Evolutionary conservation across 2,797 vertebrate species (phyloP), one percentile per base, ranked within the genome.

Genomic region (Myripristis murdjan): DNA sequence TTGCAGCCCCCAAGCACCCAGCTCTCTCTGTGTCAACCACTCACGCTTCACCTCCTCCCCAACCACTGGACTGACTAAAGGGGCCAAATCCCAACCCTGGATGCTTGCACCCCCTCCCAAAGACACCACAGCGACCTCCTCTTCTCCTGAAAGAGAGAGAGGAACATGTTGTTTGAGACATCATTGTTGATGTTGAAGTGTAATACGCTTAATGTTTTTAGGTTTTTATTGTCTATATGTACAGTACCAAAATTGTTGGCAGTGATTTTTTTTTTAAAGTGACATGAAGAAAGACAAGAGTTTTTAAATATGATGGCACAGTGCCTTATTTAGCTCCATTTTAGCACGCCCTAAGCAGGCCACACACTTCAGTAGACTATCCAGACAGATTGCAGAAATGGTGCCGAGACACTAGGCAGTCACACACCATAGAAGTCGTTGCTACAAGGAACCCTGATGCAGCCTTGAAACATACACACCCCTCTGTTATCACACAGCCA

Each of bases 11-110:
- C 2, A 43, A 37, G 20, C 35, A 53, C 54, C 49, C 37, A 51
- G 20, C 58, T 51, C 33, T 63, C 2, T 46, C 48, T 57, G 47
- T 57, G 44, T 77, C 74, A 81, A 91, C 88, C 82, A 89, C 91
- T 92, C 75, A 47, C 74, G 72, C 71, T 70, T 48, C 66, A 51
- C 60, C 68, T 71, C 68, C 75, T 76, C 75, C 84, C 80, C 82
- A 89, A 90, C 90, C 91, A 92, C 93, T 92, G 91, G 88, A 92
- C 89, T 84, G 83, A 92, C 82, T 71, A 86, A 81, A 79, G 81
- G 80, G 74, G 59, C 57, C 66, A 66, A 65, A 77, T 77, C 61
- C 56, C 52, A 53, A 48, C 23, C 0, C n/a, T 51, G 18, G 72
- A 64, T 79, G 80, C 73, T 48, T 5, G 20, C 74, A 71, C 70